Evolutionary conservation across 2,797 vertebrate genomes (phyloP).

Genomic region (Ciconia nigra): DNA sequence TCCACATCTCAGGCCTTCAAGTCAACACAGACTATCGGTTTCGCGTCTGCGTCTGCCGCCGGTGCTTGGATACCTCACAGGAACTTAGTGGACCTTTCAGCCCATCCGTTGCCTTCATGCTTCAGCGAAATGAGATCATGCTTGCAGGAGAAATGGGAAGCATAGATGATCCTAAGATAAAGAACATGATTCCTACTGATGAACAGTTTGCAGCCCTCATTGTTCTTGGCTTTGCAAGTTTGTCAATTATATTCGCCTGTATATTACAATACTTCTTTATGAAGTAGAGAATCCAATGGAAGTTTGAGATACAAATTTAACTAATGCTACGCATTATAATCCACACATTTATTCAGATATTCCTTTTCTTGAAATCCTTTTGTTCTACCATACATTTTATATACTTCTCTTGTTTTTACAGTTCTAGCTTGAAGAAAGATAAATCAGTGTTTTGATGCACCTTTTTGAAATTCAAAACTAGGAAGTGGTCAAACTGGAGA

Average conservation of each 20-base stretch:
- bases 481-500: slow-evolving; percentile 81
- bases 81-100: slow-evolving; percentile 94
- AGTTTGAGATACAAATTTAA: slow-evolving; percentile 82
- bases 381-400: slow-evolving; percentile 76
- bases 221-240: slow-evolving; percentile 87
- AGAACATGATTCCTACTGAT: slow-evolving; percentile 88
- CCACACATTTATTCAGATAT: slow-evolving; percentile 82
- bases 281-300: slow-evolving; percentile 83
- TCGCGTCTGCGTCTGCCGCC: slow-evolving; percentile 91
- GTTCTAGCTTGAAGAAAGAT: slow-evolving; percentile 77
- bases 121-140: slow-evolving; percentile 81
- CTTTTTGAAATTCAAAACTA: slow-evolving; percentile 87
- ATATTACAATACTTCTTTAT: slow-evolving; percentile 98
- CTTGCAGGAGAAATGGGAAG: slow-evolving; percentile 76
- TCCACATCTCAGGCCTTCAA: slow-evolving; percentile 94
- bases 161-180: slow-evolving; percentile 74
- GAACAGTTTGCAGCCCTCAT: slow-evolving; percentile 95
- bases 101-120: slow-evolving; percentile 87
- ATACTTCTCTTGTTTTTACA: slow-evolving; percentile 77
- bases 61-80: slow-evolving; percentile 90
- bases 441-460: slow-evolving; percentile 82
- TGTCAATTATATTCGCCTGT: slow-evolving; percentile 95
- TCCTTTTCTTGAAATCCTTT: slow-evolving; percentile 58
- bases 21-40: slow-evolving; percentile 95
- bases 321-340: slow-evolving; percentile 85